Evolutionary conservation across 2,888 invertebrate species (phyloP), one percentile per base, ranked within the genome.

Genomic region (Fabriciana adippe): DNA sequence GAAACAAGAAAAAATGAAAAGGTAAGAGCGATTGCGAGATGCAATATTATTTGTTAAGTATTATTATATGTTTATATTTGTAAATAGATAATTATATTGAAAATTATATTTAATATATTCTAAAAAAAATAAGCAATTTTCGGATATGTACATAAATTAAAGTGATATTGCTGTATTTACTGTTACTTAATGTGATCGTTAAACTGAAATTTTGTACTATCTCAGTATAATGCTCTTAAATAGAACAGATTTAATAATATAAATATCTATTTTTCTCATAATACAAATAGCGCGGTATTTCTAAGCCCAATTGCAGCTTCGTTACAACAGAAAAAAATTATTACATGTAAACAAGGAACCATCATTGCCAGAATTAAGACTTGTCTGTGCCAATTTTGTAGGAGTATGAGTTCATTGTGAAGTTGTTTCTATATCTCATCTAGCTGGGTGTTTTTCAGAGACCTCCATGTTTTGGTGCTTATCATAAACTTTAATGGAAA

Each of bases 31-130:
- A 89, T 89, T 86, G 88, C 77, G 82, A 86, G 79, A 86, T 89
- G 92, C 92, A 92, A 92, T 92, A 92, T 88, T 89, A 89, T 82
- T 82, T 77, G 77, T 77, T 91, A 92, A 90, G 89, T 90, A 88
- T 88, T 77, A 80, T 75, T 73, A 74, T 75, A 79, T 80, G 81
- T 84, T 81, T 77, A 71, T 73, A 71, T 74, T 79, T 90, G 89
- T 89, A 89, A 84, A 88, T 90, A 80, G 82, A 73, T 73, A 76
- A 77, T 71, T 73, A 73, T 78, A 78, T 72, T 70, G 72, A 74
- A 74, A 75, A 77, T 75, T 81, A 78, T 76, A 79, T 84, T 66
- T 79, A 79, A 82, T 81, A 74, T 78, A 74, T 74, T 76, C 78
- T 83, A 81, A 78, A 72, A 82, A 81, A 81, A 79, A 76, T 80